Percentiles rank a stretch among this genome's conserved stretches.
Conservation (phyloP, 2,888 invertebrate species). For the Trissonchulus sp. region DNA sequence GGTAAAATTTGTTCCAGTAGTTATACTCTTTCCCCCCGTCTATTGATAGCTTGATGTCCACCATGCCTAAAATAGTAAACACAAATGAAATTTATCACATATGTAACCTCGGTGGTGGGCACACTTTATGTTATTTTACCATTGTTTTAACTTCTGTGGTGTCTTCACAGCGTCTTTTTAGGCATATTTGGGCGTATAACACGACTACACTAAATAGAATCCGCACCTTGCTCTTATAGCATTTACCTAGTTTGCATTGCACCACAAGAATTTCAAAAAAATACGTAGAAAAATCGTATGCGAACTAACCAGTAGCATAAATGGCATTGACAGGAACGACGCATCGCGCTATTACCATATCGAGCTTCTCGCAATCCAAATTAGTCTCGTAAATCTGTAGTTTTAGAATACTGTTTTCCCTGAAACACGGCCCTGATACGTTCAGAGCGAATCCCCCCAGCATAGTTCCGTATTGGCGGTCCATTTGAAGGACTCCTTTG, state of each 20-base stretch:
- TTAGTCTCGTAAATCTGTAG: conserved; percentile 50
- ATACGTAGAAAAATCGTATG: too few relatives aligned
- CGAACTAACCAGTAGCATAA: conserved; percentile 36
- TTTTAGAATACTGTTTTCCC: conserved; percentile 66
- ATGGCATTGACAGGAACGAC: conserved; percentile 41
- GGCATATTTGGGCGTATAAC: too few relatives aligned
- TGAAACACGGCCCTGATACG: conserved; percentile 89
- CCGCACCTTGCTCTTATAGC: too few relatives aligned
- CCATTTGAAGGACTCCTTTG: conserved; percentile 30
- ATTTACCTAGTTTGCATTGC: too few relatives aligned
- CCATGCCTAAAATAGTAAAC: conserved; percentile 30
- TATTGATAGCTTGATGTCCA: conserved; percentile 39
- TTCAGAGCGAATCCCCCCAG: conserved; percentile 90
- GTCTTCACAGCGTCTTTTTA: too few relatives aligned
- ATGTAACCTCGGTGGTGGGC: too few relatives aligned
- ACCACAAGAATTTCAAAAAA: too few relatives aligned
- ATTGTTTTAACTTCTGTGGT: too few relatives aligned
- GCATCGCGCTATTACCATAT: conserved; percentile 43
- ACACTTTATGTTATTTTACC: too few relatives aligned
- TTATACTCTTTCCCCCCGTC: conserved; percentile 44
- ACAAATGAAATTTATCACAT: too few relatives aligned
- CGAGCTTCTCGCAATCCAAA: conserved; percentile 35
- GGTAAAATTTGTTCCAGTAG: conserved; percentile 42
- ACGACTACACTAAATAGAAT: too few relatives aligned
- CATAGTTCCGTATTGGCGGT: conserved; percentile 64